Evolutionary conservation across 1,140 invertebrate species (phyloP), one percentile per base, ranked within the genome.

Genomic region (Ceratosolen fusciceps): DNA sequence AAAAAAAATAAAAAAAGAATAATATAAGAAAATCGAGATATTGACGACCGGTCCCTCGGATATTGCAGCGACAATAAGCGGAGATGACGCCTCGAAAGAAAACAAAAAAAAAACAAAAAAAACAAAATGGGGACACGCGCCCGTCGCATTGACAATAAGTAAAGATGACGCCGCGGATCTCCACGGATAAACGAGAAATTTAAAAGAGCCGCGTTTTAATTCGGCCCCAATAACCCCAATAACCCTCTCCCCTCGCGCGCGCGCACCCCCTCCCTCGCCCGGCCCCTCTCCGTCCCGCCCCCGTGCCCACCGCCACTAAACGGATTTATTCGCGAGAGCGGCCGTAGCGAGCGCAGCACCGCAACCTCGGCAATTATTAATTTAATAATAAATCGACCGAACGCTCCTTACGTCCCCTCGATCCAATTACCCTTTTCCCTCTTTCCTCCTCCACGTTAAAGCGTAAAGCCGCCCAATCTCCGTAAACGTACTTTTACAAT

Each of bases 351-450:
- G 72, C 78, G 67, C 60, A n/a, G 7, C 26, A 12, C 43, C 10
- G 19, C 31, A 24, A 24, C 14, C 39, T 67, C 60, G 62, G n/a
- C n/a, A 71, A 54, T 56, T 70, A 58, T 70, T 79, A 74, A 79
- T 79, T 74, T 67, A 74, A 79, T 67, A 74, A 79, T 79, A 79
- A 74, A 79, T 58, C 49, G 60, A n/a, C n/a, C n/a, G 8, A n/a
- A 79, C 26, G 47, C 68, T 43, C 37, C 54, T 74, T 62, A 68
- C 60, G 2, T 24, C 29, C 31, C 14, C 7, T 2, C 12, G 62
- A 75, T 80, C 71, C 65, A 80, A 80, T 80, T 74, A 70, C 26
- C 47, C 67, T 49, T 49, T 52, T 71, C 65, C 21, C 21, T 21
- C 54, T 26, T 10, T 14, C 24, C 24, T 62, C 54, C 56, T 43